phyloP scores from a whole-genome alignment of 2,113 vertebrate genomes.

The Brachirus orientalis region DNA sequence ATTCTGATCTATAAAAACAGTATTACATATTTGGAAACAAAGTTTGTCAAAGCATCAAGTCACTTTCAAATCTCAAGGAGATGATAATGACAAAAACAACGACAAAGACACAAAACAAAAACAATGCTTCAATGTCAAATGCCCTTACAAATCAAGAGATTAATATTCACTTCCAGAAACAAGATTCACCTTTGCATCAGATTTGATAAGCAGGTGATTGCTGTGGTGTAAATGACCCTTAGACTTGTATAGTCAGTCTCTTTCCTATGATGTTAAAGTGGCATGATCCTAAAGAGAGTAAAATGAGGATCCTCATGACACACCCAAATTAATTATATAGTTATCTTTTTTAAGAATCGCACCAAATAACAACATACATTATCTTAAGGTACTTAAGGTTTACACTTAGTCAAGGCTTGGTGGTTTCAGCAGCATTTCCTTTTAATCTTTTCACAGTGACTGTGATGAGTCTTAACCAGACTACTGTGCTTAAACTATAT shows the following conservation, averaged over 20 bases:
- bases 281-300: background rate
- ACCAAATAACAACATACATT: too few relatives aligned
- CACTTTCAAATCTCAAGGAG: background rate
- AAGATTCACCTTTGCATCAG: conserved; percentile 7
- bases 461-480: background rate
- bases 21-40: background rate
- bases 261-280: background rate
- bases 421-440: conserved; percentile 64
- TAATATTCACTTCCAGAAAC: background rate
- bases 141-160: rapidly evolving
- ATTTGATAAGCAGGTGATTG: background rate
- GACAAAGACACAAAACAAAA: too few relatives aligned
- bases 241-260: background rate
- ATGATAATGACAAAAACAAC: background rate
- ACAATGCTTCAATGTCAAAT: background rate
- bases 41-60: background rate
- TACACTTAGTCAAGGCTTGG: conserved; percentile 1
- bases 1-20: background rate
- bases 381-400: too few relatives aligned
- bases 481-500: background rate
- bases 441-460: conserved; percentile 51
- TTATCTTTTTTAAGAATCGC: too few relatives aligned
- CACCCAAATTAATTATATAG: background rate
- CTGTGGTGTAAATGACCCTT: background rate
- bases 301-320: background rate